These are phyloP conservation scores for Bufotes viridis DNA, from an alignment of 2,797 vertebrate species.

Conservation along the genomic window DNA sequence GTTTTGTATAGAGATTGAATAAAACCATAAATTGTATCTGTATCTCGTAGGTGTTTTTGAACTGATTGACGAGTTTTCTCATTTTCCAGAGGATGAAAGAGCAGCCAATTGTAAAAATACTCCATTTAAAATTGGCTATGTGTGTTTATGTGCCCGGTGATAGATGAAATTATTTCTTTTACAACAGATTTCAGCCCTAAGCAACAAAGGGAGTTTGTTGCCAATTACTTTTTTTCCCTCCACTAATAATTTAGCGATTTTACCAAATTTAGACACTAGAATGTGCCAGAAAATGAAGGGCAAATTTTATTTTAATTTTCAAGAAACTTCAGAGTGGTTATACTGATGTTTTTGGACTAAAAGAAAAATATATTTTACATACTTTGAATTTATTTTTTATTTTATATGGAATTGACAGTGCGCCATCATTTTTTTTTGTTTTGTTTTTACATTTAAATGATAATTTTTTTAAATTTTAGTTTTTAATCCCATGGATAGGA, in stretches of 20 bases:
- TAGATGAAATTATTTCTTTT: constrained; percentile 59
- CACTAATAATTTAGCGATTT: constrained; percentile 30
- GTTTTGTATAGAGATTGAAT: not conserved
- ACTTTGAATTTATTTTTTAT: not conserved
- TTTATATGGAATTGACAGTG: not conserved
- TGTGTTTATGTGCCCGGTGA: constrained; percentile 4
- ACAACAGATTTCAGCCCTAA: constrained; percentile 58
- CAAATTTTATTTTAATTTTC: not conserved
- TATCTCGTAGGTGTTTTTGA: not conserved
- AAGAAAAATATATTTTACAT: not conserved
- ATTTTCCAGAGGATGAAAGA: not conserved
- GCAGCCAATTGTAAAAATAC: constrained; percentile 11
- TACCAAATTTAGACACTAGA: constrained; percentile 40
- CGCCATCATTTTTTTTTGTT: not conserved
- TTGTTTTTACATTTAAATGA: not conserved
- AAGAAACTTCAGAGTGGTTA: not conserved
- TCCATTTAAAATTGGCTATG: constrained; percentile 51
- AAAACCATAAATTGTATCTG: not conserved
- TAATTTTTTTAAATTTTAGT: not conserved
- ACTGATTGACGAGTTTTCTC: not conserved
- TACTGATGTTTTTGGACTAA: not conserved
- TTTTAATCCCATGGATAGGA: not conserved
- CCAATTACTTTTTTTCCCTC: constrained; percentile 51
- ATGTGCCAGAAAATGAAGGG: not conserved
- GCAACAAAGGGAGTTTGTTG: constrained; percentile 53